Base-by-base conservation (phyloP, 2,113 vertebrate genomes). In the Xiphias gladius region DNA sequence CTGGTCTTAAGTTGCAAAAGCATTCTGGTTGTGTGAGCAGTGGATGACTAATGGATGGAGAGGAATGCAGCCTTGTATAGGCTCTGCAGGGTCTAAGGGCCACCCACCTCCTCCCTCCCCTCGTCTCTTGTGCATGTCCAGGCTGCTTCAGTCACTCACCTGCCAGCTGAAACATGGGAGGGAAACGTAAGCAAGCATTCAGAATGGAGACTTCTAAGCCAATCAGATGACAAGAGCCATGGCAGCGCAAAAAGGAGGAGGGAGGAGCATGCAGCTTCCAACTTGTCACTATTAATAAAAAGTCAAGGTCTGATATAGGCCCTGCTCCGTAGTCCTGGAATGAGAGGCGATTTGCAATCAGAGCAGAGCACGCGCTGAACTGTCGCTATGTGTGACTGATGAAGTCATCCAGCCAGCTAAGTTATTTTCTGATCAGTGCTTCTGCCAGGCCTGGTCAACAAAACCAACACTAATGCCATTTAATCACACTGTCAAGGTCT, bases 121-220 rank as follows among this genome's bases (percentile, higher is more conserved):
- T 59, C 73, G 20, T 55, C 46, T 64, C 95, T 93, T 94, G 91
- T 96, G 94, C 94, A 71, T 88, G 86, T 91, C 90, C 91, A 85
- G 84, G 90, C 94, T 95, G 77, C 69, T 91, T 86, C 89, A 94
- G 93, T 95, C 95, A 95, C 92, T 92, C 92, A 89, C 94, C 95
- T 96, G 79, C 73, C 16, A 91, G 73, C 92, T 87, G 92, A 94
- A 95, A 91, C 76, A 82, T 26, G 65, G 91, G 89, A 93, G 91
- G 86, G 77, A 79, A 86, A 86, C 66, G 54, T 76, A 86, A 80
- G 79, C 83, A 62, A 68, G 80, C 80, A 72, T 92, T 90, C 74
- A 90, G 93, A 94, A 93, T 91, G 91, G 92, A 91, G 87, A 73
- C 67, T 57, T 52, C 37, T 14, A 5, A 37, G 66, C 87, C 86